Percentiles rank a stretch among this genome's conserved stretches.
Evolutionary conservation across 2,797 vertebrate species (phyloP).

Genomic region (Dermochelys coriacea): DNA sequence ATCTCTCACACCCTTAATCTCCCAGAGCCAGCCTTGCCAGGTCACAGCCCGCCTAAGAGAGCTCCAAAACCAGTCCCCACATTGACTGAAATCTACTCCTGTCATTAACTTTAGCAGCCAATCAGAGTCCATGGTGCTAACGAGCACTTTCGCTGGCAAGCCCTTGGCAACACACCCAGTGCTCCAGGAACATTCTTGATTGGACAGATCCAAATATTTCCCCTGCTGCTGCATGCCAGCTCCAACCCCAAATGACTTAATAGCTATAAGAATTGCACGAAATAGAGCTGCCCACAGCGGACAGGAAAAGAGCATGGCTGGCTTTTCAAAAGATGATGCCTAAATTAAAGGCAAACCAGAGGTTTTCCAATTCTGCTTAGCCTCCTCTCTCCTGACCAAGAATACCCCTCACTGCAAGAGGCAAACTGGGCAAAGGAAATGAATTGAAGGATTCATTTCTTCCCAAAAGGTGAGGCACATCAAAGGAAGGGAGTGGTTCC

Average conservation of each 20-base stretch:
- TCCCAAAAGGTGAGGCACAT: neutral
- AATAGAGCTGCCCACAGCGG: neutral
- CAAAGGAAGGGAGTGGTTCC: neutral
- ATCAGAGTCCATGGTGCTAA: neutral
- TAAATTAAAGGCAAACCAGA: neutral
- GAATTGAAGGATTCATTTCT: neutral
- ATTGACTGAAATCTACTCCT: neutral
- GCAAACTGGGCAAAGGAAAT: neutral
- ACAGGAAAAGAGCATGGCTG: neutral
- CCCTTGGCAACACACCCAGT: neutral
- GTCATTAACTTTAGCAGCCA: neutral
- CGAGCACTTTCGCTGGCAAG: neutral
- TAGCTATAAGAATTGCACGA: neutral
- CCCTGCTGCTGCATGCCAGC: constrained; percentile 1
- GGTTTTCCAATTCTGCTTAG: neutral
- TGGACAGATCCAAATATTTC: neutral
- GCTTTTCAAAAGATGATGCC: neutral
- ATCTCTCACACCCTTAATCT: fast-evolving
- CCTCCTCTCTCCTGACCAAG: neutral
- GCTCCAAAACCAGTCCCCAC: neutral
- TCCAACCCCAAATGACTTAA: neutral
- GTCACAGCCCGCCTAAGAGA: neutral
- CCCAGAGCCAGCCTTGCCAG: neutral
- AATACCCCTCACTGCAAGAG: neutral
- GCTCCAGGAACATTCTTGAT: neutral